Base-by-base conservation (phyloP, 2,888 invertebrate genomes). In the Nycteola revayana region DNA sequence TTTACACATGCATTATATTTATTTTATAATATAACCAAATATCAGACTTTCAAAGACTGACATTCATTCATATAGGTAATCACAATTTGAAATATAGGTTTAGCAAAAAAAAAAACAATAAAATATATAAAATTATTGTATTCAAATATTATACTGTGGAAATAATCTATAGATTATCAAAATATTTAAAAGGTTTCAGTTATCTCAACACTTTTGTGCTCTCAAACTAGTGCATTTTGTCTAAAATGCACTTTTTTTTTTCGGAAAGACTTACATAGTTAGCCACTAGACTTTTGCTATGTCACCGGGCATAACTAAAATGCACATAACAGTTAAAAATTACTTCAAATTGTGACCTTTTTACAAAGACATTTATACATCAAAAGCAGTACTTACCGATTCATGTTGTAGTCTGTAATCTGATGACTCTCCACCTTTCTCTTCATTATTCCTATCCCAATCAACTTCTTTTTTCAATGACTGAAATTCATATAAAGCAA, bases 391-490 rank as follows among this genome's bases (percentile, higher is more conserved):
- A 92, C 94, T 93, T 87, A 96, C 95, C 89, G 95, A 92, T 89
- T 96, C 95, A 76, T 93, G 95, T 69, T 93, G 93, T 86, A 95
- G 92, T 82, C 95, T 91, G 81, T 94, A 95, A 53, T 96, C 95
- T 33, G 93, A 90, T 54, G 93, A 91, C 48, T 92, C 94, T 48
- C 92, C 94, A 63, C 92, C 92, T 79, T 94, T 95, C 36, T 95
- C 95, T 63, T 95, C 96, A 64, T 92, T 92, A 64, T 90, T 91
- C 70, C 94, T 89, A 66, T 94, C 94, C 94, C 95, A 96, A 74
- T 95, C 96, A 64, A 94, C 92, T 91, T 96, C 96, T 89, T 96
- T 96, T 80, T 96, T 96, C 69, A 96, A 87, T 54, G 95, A 96
- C 96, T 96, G 91, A 34, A 92, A 92, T 7, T 30, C 35, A n/a